phyloP scores from a whole-genome alignment of 2,113 vertebrate genomes.

The Litocranius walleri region DNA sequence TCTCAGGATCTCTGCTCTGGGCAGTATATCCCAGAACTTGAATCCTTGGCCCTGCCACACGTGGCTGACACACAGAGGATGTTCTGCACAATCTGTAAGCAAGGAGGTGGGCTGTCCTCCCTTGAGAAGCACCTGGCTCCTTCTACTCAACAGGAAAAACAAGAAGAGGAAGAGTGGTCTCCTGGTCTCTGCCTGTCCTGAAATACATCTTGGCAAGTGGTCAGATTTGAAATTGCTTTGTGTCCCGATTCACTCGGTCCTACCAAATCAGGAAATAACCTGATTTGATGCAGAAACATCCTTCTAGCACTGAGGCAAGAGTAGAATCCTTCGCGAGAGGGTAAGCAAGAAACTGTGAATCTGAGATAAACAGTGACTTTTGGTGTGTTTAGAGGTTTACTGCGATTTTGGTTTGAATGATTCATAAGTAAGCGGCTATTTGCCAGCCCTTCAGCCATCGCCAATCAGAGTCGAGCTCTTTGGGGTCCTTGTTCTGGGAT shows the following conservation, averaged over 20 bases:
- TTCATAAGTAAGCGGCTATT: not conserved
- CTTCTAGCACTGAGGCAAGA: not conserved
- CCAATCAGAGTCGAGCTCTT: not conserved
- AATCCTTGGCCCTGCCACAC: not conserved
- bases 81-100: not conserved
- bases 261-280: not conserved
- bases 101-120: not conserved
- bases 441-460: not conserved
- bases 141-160: not conserved
- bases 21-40: not conserved
- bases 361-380: not conserved
- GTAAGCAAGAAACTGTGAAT: not conserved
- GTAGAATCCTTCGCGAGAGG: not conserved
- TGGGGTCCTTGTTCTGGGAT: too few species aligned
- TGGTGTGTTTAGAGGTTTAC: not conserved
- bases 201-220: not conserved
- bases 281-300: not conserved
- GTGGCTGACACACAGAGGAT: not conserved
- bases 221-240: not conserved
- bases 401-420: not conserved
- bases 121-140: not conserved
- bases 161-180: not conserved
- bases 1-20: not conserved
- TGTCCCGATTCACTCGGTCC: not conserved
- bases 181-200: not conserved